Evolutionary conservation across 2,113 vertebrate species (phyloP).

Genomic region (Periophthalmus modestus): DNA sequence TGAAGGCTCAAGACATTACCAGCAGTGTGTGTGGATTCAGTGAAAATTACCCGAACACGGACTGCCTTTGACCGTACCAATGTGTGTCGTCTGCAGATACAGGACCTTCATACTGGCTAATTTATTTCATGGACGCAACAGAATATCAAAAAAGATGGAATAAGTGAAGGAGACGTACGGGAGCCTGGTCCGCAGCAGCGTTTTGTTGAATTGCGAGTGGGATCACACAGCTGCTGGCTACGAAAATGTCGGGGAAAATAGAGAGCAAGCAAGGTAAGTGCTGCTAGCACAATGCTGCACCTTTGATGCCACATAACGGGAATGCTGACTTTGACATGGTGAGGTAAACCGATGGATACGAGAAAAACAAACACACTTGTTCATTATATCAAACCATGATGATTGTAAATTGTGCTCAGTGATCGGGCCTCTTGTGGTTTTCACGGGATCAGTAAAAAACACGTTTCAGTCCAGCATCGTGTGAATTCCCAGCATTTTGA

Average conservation of each 20-base stretch:
- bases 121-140: constrained; percentile 55
- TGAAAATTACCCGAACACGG: constrained; percentile 65
- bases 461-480: constrained; percentile 8
- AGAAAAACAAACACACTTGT: background rate
- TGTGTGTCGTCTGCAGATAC: constrained; percentile 57
- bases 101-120: constrained; percentile 20
- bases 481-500: constrained; percentile 5
- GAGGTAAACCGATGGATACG: constrained; percentile 6
- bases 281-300: constrained; percentile 26
- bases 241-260: constrained; percentile 83
- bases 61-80: constrained; percentile 62
- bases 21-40: constrained; percentile 46
- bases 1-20: constrained; percentile 52
- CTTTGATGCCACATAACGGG: constrained; percentile 45
- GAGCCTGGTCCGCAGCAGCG: constrained; percentile 63
- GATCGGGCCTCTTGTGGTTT: constrained; percentile 55
- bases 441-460: constrained; percentile 47
- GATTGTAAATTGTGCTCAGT: constrained; percentile 33
- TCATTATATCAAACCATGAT: constrained; percentile 14
- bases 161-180: constrained; percentile 54
- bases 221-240: constrained; percentile 70
- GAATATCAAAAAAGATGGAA: constrained; percentile 63
- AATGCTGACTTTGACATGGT: constrained; percentile 3
- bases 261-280: constrained; percentile 82
- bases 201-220: constrained; percentile 69